Evolutionary conservation across 2,113 vertebrate species (phyloP).

Genomic region (Numenius arquata): DNA sequence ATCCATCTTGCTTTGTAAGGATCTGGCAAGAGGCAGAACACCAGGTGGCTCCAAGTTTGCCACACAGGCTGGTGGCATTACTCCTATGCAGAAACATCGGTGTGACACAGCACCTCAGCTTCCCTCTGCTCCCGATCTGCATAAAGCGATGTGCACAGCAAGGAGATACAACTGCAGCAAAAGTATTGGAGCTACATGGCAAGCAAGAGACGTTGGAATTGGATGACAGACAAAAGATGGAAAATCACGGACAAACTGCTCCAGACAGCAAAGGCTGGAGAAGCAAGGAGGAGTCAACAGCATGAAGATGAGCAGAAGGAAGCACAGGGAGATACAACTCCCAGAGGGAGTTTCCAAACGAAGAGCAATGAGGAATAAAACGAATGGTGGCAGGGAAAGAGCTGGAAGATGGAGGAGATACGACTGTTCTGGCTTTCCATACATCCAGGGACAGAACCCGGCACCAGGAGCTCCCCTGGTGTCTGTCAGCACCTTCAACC

Average conservation of each 20-base stretch:
- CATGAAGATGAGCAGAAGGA: background rate
- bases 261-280: background rate
- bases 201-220: background rate
- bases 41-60: rapidly evolving
- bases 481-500: constrained; percentile 14
- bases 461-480: background rate
- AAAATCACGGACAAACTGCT: background rate
- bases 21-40: background rate
- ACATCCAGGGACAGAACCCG: background rate
- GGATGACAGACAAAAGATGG: rapidly evolving
- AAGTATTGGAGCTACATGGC: background rate
- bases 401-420: background rate
- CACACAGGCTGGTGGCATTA: background rate
- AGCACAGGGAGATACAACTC: background rate
- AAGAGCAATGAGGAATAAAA: background rate
- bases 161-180: background rate
- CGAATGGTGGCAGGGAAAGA: background rate
- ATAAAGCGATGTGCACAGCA: rapidly evolving
- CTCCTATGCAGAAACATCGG: background rate
- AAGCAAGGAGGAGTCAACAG: background rate
- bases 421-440: background rate
- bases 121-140: background rate
- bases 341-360: background rate
- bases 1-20: rapidly evolving
- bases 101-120: background rate